Conservation (phyloP, 2,888 invertebrate genomes). For the Cecidostiba fungosa region DNA sequence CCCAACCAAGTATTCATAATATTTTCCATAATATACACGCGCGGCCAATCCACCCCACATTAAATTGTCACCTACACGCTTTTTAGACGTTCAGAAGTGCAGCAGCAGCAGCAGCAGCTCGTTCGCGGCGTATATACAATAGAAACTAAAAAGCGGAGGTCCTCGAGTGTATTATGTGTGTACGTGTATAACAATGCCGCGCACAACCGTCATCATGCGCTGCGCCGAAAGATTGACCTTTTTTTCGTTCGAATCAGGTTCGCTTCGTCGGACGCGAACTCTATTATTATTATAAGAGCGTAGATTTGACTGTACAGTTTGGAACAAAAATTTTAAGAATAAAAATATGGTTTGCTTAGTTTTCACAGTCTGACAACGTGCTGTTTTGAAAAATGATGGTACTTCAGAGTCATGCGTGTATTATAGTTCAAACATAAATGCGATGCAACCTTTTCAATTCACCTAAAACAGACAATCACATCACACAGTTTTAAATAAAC, state of each 20-base stretch:
- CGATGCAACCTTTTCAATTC: no score
- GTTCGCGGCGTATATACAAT: constrained; percentile 23
- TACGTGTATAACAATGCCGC: constrained; percentile 42
- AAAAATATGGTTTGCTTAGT: no score
- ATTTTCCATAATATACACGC: constrained; percentile 11
- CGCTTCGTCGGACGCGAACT: constrained; percentile 20
- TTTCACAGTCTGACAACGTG: no score
- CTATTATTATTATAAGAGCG: constrained; percentile 37
- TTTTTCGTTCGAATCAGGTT: constrained; percentile 48
- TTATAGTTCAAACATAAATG: no score
- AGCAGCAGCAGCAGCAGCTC: background rate
- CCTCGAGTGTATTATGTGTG: constrained; percentile 25
- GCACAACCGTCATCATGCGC: background rate
- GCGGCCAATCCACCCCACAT: background rate
- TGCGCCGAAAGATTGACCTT: constrained; percentile 55
- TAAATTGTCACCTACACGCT: constrained; percentile 57
- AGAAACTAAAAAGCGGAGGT: constrained; percentile 36
- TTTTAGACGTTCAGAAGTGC: constrained; percentile 1
- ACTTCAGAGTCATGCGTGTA: no score
- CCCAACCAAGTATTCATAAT: constrained; percentile 22
- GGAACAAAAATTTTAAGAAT: background rate
- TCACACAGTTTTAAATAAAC: no score
- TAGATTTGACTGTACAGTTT: background rate
- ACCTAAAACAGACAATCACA: no score
- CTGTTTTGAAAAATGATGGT: no score